A percentile compares a stretch with the other conserved stretches of the same genome.
phyloP scores from a whole-genome alignment of 2,113 vertebrate genomes.

The Mustela nigripes region DNA sequence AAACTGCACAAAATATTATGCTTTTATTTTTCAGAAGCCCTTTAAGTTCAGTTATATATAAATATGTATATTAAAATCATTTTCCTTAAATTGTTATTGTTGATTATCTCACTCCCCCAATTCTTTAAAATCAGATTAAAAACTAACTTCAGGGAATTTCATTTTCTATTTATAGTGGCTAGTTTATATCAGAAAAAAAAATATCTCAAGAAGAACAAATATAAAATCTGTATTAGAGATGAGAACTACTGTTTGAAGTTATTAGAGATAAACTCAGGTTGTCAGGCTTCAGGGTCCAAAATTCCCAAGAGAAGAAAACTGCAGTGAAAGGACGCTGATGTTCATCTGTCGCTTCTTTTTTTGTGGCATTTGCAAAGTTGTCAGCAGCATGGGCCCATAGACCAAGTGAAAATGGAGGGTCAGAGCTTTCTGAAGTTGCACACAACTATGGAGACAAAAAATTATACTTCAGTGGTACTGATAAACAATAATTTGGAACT shows the following conservation, averaged over 20 bases:
- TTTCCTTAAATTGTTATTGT: slow-evolving; percentile 5
- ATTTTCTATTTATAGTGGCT: background rate
- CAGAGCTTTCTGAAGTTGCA: background rate
- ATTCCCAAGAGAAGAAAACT: background rate
- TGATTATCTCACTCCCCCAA: background rate
- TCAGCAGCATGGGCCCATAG: background rate
- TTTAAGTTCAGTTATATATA: background rate
- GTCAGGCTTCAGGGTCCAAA: background rate
- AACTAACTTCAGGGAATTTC: slow-evolving; percentile 11
- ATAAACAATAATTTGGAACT: background rate
- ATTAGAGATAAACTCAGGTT: background rate
- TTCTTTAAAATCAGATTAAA: background rate
- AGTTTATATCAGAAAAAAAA: background rate
- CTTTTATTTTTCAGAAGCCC: background rate
- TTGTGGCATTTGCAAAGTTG: background rate
- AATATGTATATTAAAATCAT: background rate
- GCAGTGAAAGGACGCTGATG: background rate
- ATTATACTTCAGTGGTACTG: background rate
- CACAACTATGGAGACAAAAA: background rate
- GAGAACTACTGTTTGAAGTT: background rate
- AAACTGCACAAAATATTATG: background rate
- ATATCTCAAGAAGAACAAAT: background rate
- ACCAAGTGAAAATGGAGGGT: background rate
- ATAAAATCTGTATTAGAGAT: slow-evolving; percentile 9
- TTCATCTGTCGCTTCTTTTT: background rate